These are phyloP conservation scores for Hemaris fuciformis DNA, from an alignment of 2,888 invertebrate species.

Conservation along the genomic window DNA sequence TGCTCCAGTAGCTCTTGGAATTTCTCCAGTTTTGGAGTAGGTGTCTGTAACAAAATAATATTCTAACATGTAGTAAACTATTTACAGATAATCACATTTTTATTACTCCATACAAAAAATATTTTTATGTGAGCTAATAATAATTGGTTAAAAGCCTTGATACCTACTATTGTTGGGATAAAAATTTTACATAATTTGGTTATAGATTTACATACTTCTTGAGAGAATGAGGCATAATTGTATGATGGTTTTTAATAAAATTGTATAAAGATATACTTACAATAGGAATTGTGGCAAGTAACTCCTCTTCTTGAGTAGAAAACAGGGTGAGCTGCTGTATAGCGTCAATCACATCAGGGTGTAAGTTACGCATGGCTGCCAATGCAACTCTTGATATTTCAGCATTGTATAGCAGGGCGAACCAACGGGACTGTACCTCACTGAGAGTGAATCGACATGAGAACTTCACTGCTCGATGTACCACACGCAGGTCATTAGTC, in stretches of 20 bases:
- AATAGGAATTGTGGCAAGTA: constrained; percentile 90
- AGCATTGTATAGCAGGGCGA: constrained; percentile 96
- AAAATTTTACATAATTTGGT: too few species aligned
- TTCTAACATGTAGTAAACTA: not conserved
- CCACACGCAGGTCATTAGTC: constrained; percentile 89
- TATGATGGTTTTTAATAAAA: too few species aligned
- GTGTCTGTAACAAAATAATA: constrained; percentile 74
- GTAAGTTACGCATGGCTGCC: constrained; percentile 95
- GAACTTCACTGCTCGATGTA: constrained; percentile 96
- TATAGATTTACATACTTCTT: too few species aligned
- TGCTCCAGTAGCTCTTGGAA: constrained; percentile 93
- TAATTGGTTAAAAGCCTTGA: too few species aligned
- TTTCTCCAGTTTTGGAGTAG: constrained; percentile 86
- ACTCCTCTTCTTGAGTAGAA: constrained; percentile 93
- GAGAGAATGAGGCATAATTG: too few species aligned
- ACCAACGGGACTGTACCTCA: constrained; percentile 98
- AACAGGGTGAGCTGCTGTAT: constrained; percentile 95
- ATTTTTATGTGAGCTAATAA: too few species aligned
- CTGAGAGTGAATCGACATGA: constrained; percentile 96
- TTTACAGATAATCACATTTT: too few species aligned
- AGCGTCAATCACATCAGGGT: constrained; percentile 92
- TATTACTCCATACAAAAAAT: too few species aligned
- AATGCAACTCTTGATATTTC: constrained; percentile 95
- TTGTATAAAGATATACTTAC: too few species aligned
- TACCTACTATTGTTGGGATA: too few species aligned